Evolutionary conservation across 1,140 invertebrate species (phyloP).

Genomic region (Uloborus diversus): DNA sequence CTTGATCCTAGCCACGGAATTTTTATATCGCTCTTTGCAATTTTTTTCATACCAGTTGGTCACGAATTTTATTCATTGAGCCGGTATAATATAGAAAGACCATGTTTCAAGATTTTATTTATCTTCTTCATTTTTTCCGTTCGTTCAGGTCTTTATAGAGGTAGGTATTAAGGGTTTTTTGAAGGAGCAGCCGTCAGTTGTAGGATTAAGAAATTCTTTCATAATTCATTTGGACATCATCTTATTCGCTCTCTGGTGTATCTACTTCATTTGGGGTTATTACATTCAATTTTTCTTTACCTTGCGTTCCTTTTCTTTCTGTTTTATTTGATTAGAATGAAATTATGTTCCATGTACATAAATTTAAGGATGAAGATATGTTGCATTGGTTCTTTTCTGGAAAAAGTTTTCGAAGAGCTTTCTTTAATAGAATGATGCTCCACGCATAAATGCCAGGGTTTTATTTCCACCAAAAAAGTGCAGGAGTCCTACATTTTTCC

Average conservation of each 20-base stretch:
- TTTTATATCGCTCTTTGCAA: constrained; percentile 21
- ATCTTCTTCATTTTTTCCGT: neutral
- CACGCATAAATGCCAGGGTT: too few species aligned
- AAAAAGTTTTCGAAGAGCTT: too few species aligned
- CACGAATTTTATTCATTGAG: constrained; percentile 51
- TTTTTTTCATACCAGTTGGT: constrained; percentile 31
- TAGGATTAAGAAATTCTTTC: constrained; percentile 16
- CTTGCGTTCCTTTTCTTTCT: too few species aligned
- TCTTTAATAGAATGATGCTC: too few species aligned
- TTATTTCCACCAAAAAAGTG: too few species aligned
- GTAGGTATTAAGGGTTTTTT: constrained; percentile 6
- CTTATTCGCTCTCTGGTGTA: too few species aligned
- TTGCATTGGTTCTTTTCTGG: neutral
- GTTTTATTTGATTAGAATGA: too few species aligned
- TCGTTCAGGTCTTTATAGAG: neutral
- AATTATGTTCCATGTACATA: too few species aligned
- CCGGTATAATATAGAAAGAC: constrained; percentile 27
- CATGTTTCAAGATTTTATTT: neutral
- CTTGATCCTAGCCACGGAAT: constrained; percentile 42
- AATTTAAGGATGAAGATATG: too few species aligned
- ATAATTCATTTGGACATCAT: constrained; percentile 40
- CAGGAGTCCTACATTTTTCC: too few species aligned
- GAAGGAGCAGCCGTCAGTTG: constrained; percentile 1
- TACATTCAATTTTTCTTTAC: too few species aligned
- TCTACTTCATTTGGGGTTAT: too few species aligned